These are phyloP conservation scores for Neopelma chrysocephalum DNA, from an alignment of 2,797 vertebrate genomes.

Conservation along the genomic window DNA sequence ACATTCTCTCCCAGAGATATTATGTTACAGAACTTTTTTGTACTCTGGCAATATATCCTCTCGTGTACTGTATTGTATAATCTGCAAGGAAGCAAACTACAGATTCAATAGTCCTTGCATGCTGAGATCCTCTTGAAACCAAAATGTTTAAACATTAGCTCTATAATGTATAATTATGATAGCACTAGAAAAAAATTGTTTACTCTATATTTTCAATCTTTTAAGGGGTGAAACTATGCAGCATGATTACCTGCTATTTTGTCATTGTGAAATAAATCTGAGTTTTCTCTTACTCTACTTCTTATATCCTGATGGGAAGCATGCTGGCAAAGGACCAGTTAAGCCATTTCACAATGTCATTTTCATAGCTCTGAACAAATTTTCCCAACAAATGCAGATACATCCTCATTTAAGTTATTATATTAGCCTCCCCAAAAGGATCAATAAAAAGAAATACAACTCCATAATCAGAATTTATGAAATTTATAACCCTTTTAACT, in stretches of 20 bases:
- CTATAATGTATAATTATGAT: not conserved
- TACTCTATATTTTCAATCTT: not conserved
- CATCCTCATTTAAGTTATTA: conserved; percentile 49
- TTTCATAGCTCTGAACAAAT: conserved; percentile 53
- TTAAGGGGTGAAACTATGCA: not conserved
- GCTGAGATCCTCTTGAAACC: not conserved
- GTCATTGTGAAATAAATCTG: not conserved
- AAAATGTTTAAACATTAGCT: not conserved
- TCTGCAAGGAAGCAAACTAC: not conserved
- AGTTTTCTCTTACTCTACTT: not conserved
- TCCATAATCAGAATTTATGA: conserved; percentile 49
- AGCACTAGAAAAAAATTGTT: not conserved
- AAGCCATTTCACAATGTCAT: conserved; percentile 46
- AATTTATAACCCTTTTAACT: conserved; percentile 49
- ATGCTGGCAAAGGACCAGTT: conserved; percentile 50
- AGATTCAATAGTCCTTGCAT: not conserved
- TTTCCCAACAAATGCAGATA: conserved; percentile 42
- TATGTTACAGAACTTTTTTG: not conserved
- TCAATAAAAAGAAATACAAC: conserved; percentile 55
- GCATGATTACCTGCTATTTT: not conserved
- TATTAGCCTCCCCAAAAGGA: conserved; percentile 44
- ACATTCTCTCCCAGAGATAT: not conserved
- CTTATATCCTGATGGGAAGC: conserved; percentile 16
- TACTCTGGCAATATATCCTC: not conserved
- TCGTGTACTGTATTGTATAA: not conserved